phyloP scores from a whole-genome alignment of 2,113 vertebrate species.

The Vanacampus margaritifer region DNA sequence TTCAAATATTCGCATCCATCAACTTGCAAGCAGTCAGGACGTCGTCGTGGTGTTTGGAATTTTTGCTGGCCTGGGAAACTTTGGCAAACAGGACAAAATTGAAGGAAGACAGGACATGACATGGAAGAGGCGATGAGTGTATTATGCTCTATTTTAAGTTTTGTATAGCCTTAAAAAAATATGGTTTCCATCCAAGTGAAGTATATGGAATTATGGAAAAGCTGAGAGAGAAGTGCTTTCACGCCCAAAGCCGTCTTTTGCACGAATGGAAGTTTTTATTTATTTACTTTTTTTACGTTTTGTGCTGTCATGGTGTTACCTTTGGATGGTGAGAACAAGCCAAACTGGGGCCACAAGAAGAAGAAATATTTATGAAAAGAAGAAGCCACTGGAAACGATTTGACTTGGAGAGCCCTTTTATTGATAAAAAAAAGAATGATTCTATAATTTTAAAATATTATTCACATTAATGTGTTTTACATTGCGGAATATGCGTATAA shows the following conservation, averaged over 20 bases:
- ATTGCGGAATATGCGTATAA: constrained; percentile 75
- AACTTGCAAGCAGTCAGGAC: constrained; percentile 80
- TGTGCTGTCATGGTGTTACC: constrained; percentile 86
- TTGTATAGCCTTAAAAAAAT: constrained; percentile 88
- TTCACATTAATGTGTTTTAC: constrained; percentile 78
- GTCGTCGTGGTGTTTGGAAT: constrained; percentile 83
- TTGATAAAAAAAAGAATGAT: constrained; percentile 33
- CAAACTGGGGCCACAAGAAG: constrained; percentile 67
- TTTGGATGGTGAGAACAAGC: constrained; percentile 79
- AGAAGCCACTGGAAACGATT: constrained; percentile 64
- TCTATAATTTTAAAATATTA: constrained; percentile 74
- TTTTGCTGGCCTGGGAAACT: constrained; percentile 73
- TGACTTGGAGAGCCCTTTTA: constrained; percentile 62
- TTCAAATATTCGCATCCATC: constrained; percentile 82
- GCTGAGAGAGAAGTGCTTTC: constrained; percentile 91
- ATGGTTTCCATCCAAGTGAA: constrained; percentile 80
- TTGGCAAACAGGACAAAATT: constrained; percentile 68
- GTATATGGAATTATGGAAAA: constrained; percentile 81
- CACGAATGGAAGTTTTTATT: constrained; percentile 82
- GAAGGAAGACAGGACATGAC: constrained; percentile 65
- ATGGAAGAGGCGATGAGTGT: constrained; percentile 67
- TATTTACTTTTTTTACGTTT: constrained; percentile 76
- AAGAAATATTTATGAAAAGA: constrained; percentile 66
- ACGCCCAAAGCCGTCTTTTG: constrained; percentile 86
- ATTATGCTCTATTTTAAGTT: constrained; percentile 85